Conservation (phyloP, 2,113 vertebrate species). For the Epinephelus fuscoguttatus region DNA sequence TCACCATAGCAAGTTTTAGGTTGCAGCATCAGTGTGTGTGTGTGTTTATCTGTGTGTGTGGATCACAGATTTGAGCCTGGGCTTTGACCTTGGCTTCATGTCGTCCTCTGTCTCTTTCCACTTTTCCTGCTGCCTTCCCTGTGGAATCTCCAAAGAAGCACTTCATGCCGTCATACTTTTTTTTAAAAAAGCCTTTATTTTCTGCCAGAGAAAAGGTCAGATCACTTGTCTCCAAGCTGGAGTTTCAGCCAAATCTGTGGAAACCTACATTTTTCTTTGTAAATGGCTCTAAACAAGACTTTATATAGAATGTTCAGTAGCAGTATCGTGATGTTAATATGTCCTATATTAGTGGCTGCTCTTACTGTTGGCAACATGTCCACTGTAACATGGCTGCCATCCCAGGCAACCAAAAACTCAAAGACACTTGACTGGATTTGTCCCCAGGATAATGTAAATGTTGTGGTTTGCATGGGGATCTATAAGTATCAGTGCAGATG, state of each 20-base stretch:
- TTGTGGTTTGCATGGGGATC: neutral
- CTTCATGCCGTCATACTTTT: neutral
- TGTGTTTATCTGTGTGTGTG: neutral
- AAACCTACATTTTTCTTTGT: neutral
- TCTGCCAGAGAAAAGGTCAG: neutral
- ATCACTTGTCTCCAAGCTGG: neutral
- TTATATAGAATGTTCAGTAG: neutral
- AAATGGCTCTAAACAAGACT: neutral
- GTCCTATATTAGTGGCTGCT: neutral
- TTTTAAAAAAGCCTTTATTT: neutral
- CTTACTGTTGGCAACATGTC: constrained; percentile 4
- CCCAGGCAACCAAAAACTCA: neutral
- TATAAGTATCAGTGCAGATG: neutral
- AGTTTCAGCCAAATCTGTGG: neutral
- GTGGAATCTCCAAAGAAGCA: neutral
- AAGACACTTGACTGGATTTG: neutral
- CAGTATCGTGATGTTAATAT: neutral
- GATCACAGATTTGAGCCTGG: constrained; percentile 4
- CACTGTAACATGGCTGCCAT: neutral
- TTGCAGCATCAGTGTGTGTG: neutral
- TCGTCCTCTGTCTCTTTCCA: constrained; percentile 10
- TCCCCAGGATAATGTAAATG: neutral
- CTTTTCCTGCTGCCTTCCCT: neutral
- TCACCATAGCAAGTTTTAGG: neutral
- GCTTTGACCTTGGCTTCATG: constrained; percentile 25